phyloP scores from a whole-genome alignment of 2,888 invertebrate genomes.

The Tortricodes alternella region DNA sequence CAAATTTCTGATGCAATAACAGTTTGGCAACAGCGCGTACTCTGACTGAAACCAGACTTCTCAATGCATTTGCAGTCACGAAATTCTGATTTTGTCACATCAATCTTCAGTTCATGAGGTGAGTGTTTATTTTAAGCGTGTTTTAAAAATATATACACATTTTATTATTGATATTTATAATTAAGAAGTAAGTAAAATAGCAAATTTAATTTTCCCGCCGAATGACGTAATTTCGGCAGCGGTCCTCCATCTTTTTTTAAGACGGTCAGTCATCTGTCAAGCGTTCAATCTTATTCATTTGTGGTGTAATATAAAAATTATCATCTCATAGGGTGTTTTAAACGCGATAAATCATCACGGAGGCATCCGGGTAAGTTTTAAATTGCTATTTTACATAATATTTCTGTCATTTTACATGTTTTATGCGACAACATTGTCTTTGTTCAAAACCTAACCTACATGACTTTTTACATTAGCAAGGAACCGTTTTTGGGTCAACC shows the following conservation, averaged over 20 bases:
- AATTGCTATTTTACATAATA: constrained; percentile 37
- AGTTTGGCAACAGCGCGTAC: constrained; percentile 76
- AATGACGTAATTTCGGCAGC: constrained; percentile 67
- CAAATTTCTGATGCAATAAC: constrained; percentile 78
- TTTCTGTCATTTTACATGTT: constrained; percentile 38
- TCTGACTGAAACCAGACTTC: constrained; percentile 61
- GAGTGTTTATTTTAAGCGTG: constrained; percentile 42
- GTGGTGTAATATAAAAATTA: constrained; percentile 60
- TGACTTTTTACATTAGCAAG: constrained; percentile 39
- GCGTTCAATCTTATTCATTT: constrained; percentile 55
- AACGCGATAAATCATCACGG: constrained; percentile 62
- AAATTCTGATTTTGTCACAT: constrained; percentile 53
- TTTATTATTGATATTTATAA: neutral
- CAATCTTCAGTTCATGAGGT: constrained; percentile 64
- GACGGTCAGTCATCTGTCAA: constrained; percentile 73
- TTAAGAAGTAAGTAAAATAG: constrained; percentile 48
- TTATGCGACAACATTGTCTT: constrained; percentile 40
- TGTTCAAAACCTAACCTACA: constrained; percentile 51
- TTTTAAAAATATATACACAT: constrained; percentile 26
- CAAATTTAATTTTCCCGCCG: constrained; percentile 70
- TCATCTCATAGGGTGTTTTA: constrained; percentile 60
- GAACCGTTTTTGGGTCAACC: constrained; percentile 68
- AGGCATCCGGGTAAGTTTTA: constrained; percentile 77
- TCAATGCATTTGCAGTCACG: constrained; percentile 66
- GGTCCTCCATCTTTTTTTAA: constrained; percentile 64